Evolutionary conservation across 2,113 vertebrate genomes (phyloP).

Genomic region (Rhea americana): DNA sequence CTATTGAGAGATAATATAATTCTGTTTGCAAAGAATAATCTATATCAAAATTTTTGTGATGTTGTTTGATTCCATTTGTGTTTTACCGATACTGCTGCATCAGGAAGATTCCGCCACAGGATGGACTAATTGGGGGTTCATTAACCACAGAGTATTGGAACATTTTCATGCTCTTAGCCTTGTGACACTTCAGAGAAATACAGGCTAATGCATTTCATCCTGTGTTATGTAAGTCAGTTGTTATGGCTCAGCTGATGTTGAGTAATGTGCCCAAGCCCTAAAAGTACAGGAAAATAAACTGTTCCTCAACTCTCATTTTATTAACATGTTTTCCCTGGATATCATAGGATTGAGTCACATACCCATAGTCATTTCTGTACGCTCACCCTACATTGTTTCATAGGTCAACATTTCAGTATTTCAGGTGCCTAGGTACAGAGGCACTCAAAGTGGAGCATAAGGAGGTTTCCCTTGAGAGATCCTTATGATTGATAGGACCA

Average conservation of each 20-base stretch:
- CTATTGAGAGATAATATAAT: slow-evolving; percentile 51
- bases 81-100: slow-evolving; percentile 22
- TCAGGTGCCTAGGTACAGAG: neutral
- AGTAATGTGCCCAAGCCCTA: neutral
- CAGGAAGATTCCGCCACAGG: slow-evolving; percentile 23
- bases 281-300: neutral
- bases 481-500: neutral
- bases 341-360: neutral
- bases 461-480: neutral
- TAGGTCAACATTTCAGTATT: neutral
- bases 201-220: neutral
- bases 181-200: slow-evolving; percentile 30
- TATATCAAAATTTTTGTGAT: slow-evolving; percentile 20
- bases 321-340: neutral
- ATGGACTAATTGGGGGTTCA: slow-evolving; percentile 51
- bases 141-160: slow-evolving; percentile 45
- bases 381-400: neutral
- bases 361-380: neutral
- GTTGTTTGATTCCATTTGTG: slow-evolving; percentile 27
- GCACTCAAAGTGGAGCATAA: neutral
- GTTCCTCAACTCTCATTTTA: neutral
- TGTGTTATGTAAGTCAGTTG: neutral
- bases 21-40: slow-evolving; percentile 52
- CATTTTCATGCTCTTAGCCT: slow-evolving; percentile 38
- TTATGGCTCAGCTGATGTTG: neutral